Conservation (phyloP, 2,888 invertebrate genomes). For the Ochlodes sylvanus region DNA sequence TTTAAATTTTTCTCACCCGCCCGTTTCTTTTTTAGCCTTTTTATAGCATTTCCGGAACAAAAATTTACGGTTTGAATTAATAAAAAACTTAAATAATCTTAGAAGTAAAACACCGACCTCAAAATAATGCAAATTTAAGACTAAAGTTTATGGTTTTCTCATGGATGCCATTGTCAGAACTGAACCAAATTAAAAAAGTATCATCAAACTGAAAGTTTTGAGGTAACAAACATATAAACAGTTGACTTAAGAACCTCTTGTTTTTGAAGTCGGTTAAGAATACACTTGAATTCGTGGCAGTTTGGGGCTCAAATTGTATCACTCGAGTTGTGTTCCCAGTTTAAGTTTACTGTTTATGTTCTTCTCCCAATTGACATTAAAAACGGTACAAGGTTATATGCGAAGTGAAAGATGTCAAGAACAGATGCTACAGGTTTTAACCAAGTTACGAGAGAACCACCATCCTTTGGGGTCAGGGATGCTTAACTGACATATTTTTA, state of each 20-base stretch:
- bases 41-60: neutral
- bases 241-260: too few relatives aligned
- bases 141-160: too few relatives aligned
- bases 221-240: too few relatives aligned
- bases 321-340: neutral
- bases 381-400: conserved; percentile 10
- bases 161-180: too few relatives aligned
- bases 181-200: too few relatives aligned
- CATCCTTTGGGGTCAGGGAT: conserved; percentile 21
- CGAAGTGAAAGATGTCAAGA: conserved; percentile 28
- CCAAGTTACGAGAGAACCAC: conserved; percentile 20
- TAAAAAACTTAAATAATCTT: too few relatives aligned
- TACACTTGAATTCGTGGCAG: neutral
- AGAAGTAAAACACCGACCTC: too few relatives aligned
- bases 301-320: too few relatives aligned
- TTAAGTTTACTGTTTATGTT: conserved; percentile 6
- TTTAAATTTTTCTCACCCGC: neutral
- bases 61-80: neutral
- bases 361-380: conserved; percentile 2
- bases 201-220: too few relatives aligned
- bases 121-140: too few relatives aligned
- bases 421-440: conserved; percentile 29
- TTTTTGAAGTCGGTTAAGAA: too few relatives aligned
- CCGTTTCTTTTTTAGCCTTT: conserved; percentile 15
- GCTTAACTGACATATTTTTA: conserved; percentile 36